phyloP scores from a whole-genome alignment of 1,140 invertebrate species.

The Papilio xuthus region DNA sequence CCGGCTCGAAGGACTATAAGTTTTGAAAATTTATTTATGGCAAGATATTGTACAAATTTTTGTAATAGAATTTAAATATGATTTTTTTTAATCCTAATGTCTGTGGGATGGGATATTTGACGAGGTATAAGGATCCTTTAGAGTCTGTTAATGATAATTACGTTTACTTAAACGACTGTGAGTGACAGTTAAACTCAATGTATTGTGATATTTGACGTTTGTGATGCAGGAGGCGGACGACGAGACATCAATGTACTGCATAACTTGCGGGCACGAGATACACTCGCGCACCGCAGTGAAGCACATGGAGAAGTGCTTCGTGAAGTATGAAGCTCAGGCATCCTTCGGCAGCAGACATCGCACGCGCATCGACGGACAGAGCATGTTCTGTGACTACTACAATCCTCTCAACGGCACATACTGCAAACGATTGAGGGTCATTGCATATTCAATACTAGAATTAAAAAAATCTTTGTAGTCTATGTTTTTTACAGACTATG shows the following conservation, averaged over 20 bases:
- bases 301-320: constrained; percentile 97
- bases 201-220: constrained; percentile 41
- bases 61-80: no score
- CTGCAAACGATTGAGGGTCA: constrained; percentile 94
- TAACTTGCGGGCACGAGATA: constrained; percentile 97
- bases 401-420: constrained; percentile 95
- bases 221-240: constrained; percentile 85
- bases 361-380: constrained; percentile 95
- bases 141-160: no score
- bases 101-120: no score
- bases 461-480: no score
- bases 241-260: constrained; percentile 96
- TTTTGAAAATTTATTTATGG: constrained; percentile 42
- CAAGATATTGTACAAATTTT: no score
- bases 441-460: no score
- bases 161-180: no score
- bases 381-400: constrained; percentile 99
- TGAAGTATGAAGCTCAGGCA: constrained; percentile 98
- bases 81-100: no score
- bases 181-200: neutral
- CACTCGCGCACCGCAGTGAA: constrained; percentile 93
- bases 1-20: neutral
- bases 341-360: constrained; percentile 97
- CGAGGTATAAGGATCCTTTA: no score
- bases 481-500: no score